Evolutionary conservation across 2,888 invertebrate species (phyloP).

Genomic region (Drosophila picticornis): DNA sequence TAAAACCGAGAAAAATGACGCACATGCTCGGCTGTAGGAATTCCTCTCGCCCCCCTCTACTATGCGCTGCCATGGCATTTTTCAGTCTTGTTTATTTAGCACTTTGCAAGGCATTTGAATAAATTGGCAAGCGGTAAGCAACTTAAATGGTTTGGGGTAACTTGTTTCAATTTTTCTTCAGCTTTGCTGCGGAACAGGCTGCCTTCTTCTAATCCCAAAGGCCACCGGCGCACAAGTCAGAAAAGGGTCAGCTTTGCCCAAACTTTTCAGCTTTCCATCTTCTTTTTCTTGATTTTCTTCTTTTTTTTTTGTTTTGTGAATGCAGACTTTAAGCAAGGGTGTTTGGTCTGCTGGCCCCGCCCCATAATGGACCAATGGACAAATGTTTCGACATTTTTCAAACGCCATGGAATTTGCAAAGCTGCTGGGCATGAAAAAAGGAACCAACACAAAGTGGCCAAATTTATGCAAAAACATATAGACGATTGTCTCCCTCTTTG

Average conservation of each 20-base stretch:
- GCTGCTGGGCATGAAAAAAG: constrained; percentile 39
- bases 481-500: constrained; percentile 39
- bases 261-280: constrained; percentile 59
- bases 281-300: constrained; percentile 13
- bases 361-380: constrained; percentile 74
- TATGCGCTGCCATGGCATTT: constrained; percentile 44
- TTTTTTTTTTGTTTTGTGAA: constrained; percentile 14
- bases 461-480: constrained; percentile 72
- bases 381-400: constrained; percentile 80
- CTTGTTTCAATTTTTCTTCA: constrained; percentile 73
- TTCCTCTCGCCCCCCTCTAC: not conserved
- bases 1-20: constrained; percentile 71
- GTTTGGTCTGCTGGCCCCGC: constrained; percentile 16
- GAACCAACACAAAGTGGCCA: constrained; percentile 70
- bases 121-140: constrained; percentile 73
- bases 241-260: constrained; percentile 72
- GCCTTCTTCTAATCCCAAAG: constrained; percentile 64
- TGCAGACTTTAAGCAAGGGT: constrained; percentile 31
- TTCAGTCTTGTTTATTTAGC: constrained; percentile 81
- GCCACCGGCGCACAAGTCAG: constrained; percentile 46
- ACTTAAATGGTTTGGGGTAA: constrained; percentile 60
- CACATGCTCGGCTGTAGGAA: constrained; percentile 33
- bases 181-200: constrained; percentile 25
- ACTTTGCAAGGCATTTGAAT: constrained; percentile 82
- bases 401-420: constrained; percentile 61